Percentiles rank a stretch among this genome's conserved stretches.
Evolutionary conservation across 2,797 vertebrate species (phyloP).

Genomic region (Myotis planiceps): DNA sequence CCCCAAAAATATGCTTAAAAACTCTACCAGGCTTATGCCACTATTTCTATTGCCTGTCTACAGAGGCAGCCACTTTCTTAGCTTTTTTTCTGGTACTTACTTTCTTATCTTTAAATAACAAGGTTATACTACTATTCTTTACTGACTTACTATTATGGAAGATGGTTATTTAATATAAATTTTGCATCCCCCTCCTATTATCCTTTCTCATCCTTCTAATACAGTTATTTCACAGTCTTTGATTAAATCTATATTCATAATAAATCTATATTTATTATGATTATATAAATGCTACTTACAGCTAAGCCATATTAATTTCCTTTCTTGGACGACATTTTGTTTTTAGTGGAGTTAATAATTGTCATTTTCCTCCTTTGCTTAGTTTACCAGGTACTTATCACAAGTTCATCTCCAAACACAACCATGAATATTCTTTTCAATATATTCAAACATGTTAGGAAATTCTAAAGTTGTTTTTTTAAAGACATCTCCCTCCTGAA

Average conservation of each 20-base stretch:
- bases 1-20: background rate
- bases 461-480: background rate
- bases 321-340: conserved; percentile 13
- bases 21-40: background rate
- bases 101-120: background rate
- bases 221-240: background rate
- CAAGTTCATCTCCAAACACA: background rate
- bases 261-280: conserved; percentile 22
- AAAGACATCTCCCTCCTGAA: background rate
- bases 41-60: background rate
- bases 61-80: background rate
- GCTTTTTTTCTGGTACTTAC: background rate
- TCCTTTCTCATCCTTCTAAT: background rate
- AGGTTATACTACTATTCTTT: background rate
- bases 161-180: background rate
- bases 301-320: background rate
- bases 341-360: background rate
- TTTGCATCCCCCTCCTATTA: background rate
- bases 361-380: background rate
- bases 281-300: background rate
- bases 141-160: background rate
- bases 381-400: background rate
- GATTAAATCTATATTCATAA: background rate
- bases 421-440: background rate
- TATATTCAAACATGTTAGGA: background rate